Base-by-base conservation (phyloP, 2,113 vertebrate species). In the Maccullochella peelii region DNA sequence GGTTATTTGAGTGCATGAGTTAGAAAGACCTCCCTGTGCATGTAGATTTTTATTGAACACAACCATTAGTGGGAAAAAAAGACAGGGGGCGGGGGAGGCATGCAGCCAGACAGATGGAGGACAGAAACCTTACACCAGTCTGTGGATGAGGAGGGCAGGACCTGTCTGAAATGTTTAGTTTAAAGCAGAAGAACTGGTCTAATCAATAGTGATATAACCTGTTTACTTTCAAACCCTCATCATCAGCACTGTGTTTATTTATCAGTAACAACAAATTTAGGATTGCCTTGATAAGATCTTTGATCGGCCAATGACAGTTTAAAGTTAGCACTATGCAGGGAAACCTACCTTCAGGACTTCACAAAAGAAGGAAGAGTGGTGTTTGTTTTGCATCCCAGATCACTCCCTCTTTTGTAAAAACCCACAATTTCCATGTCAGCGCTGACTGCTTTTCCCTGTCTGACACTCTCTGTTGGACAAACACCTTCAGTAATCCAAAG, bases 321-420 rank as follows among this genome's bases (percentile, higher is more conserved):
- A 58, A 69, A 76, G 54, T 50, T 16, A 40, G 67, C n/a, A 23
- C 36, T n/a, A 44, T 50, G 58, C 14, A 25, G 52, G 36, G 74
- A 84, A 85, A 63, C 61, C 54, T 75, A 71, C n/a, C 61, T 54
- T 40, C 38, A 44, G 66, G 27, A 78, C 86, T 72, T 82, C 80
- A 88, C 83, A 90, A 92, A 86, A 78, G 80, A 88, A 89, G 82
- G 89, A 90, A 89, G 85, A 88, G 62, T 67, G 15, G 38, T 90
- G 72, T 92, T 92, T 92, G 90, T 79, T 90, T 91, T 86, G 81
- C 63, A 84, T 80, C 61, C 79, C 70, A 79, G 61, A 89, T 91
- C 86, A 87, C 86, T 89, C 82, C 86, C 82, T 86, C 79, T 65
- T 54, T 90, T 75, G 47, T 61, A 84, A 91, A 84, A 91, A 84